Base-by-base conservation (phyloP, 2,797 vertebrate genomes). In the Pseudotriccus pelzelni region DNA sequence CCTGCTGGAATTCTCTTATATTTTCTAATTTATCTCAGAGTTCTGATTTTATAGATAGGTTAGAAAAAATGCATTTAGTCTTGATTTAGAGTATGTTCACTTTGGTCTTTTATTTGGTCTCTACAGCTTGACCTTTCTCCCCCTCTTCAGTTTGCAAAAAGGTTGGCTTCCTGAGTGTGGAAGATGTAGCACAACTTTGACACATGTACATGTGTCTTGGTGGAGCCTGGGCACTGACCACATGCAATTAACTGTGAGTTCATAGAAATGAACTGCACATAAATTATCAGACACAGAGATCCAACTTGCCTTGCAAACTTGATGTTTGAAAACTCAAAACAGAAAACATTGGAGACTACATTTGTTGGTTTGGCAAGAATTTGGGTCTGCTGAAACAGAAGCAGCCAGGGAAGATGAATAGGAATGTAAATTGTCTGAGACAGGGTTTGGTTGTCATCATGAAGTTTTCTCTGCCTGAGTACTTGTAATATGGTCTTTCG, bases 131-230 rank as follows among this genome's bases (percentile, higher is more conserved):
- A 25, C n/a, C 20, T 14, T 10, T 53, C 73, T 27, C 14, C 9
- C 9, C 64, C 16, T 72, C 28, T 17, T 53, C 24, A 73, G 5
- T 50, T 34, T 76, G 30, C 10, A 53, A 32, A 14, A 56, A 14
- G 23, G 10, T 21, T 43, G 8, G 15, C 2, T 37, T 21, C 21
- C 17, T 43, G 32, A 19, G 9, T 23, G 13, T 46, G 17, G 30
- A 49, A 78, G 19, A 24, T 36, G 13, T 4, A 55, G 9, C 37
- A 53, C 16, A 64, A 34, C 14, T 82, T 68, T 56, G 64, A 22
- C 9, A 55, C 8, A 3, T 2, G 3, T 24, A 14, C 0, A 0
- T 18, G 30, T 28, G 17, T 36, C 53, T 76, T 53, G 30, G 7
- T 69, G 62, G 25, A 73, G 15, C 27, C 7, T 60, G 6, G 23